A percentile compares a stretch with the other conserved stretches of the same genome.
Conservation (phyloP, 1,140 invertebrate species). For the Chrysoperla carnea region DNA sequence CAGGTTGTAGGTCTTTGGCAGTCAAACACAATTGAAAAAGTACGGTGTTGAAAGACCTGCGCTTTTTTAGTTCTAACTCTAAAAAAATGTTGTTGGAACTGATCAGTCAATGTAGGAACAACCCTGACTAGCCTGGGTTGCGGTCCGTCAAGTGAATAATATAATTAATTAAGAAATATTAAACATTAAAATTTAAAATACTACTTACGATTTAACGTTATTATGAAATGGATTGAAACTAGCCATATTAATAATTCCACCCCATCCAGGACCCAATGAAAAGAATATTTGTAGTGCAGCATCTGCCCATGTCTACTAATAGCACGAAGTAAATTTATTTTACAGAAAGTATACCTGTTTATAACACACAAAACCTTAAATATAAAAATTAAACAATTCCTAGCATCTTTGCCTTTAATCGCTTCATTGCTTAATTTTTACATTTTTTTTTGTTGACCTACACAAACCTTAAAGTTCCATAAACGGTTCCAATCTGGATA, state of each 20-base stretch:
- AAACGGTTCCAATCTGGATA: slow-evolving; percentile 64
- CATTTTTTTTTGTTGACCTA: not conserved
- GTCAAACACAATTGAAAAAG: too few species aligned
- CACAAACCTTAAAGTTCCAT: slow-evolving; percentile 34
- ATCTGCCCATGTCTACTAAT: slow-evolving; percentile 71
- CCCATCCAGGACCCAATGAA: slow-evolving; percentile 81
- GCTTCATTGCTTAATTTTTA: not conserved
- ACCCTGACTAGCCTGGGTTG: too few species aligned
- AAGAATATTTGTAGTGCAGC: slow-evolving; percentile 85
- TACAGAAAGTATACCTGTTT: too few species aligned
- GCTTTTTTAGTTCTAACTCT: too few species aligned
- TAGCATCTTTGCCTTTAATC: too few species aligned
- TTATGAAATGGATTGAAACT: slow-evolving; percentile 81
- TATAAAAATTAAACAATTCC: not conserved
- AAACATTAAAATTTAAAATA: too few species aligned
- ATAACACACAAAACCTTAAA: not conserved
- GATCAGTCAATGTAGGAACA: too few species aligned
- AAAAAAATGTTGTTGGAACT: too few species aligned
- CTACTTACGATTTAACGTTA: slow-evolving; percentile 55
- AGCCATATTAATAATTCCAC: slow-evolving; percentile 74
- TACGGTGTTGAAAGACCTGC: too few species aligned
- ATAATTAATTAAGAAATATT: too few species aligned
- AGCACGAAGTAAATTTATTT: not conserved
- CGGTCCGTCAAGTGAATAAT: too few species aligned
- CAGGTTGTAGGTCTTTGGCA: too few species aligned